Percentiles rank a stretch among this genome's conserved stretches.
These are phyloP conservation scores for Lasaia peninsularis DNA, from an alignment of 1,140 invertebrate genomes.

Conservation along the genomic window DNA sequence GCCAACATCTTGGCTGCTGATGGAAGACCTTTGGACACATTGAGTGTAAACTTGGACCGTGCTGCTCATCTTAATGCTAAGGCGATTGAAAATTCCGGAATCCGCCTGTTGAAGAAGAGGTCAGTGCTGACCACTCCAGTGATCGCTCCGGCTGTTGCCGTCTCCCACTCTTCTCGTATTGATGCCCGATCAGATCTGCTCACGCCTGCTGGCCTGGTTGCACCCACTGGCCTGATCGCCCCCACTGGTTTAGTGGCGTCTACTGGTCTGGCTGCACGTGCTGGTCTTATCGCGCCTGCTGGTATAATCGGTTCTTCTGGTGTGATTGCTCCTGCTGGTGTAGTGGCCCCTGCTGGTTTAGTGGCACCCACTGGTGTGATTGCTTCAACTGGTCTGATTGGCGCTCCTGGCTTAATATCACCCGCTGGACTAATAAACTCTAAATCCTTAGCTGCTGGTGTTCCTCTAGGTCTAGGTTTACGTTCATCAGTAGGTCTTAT, in stretches of 20 bases:
- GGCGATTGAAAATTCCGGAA: slow-evolving; percentile 42
- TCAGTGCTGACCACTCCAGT: slow-evolving; percentile 36
- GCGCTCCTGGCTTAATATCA: too few species aligned
- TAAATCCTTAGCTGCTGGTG: not conserved
- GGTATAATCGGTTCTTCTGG: too few species aligned
- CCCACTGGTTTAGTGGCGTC: too few species aligned
- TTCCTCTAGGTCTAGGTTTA: slow-evolving; percentile 25
- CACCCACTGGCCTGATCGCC: too few species aligned
- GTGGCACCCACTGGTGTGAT: too few species aligned
- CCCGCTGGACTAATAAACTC: too few species aligned
- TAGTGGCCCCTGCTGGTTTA: too few species aligned
- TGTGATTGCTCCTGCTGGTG: too few species aligned
- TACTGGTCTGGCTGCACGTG: too few species aligned
- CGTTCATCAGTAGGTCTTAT: slow-evolving; percentile 17
- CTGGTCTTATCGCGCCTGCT: too few species aligned
- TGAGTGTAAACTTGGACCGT: slow-evolving; percentile 70
- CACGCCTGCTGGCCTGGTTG: slow-evolving; percentile 14
- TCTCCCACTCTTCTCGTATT: slow-evolving; percentile 21
- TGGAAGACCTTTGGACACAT: slow-evolving; percentile 66
- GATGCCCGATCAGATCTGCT: slow-evolving; percentile 23
- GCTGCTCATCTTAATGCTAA: slow-evolving; percentile 63
- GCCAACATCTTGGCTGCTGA: slow-evolving; percentile 63
- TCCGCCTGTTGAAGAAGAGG: slow-evolving; percentile 54
- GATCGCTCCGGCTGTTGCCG: slow-evolving; percentile 29
- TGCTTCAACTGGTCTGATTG: too few species aligned